Evolutionary conservation across 2,888 invertebrate species (phyloP).

Genomic region (Megalurothrips usitatus): DNA sequence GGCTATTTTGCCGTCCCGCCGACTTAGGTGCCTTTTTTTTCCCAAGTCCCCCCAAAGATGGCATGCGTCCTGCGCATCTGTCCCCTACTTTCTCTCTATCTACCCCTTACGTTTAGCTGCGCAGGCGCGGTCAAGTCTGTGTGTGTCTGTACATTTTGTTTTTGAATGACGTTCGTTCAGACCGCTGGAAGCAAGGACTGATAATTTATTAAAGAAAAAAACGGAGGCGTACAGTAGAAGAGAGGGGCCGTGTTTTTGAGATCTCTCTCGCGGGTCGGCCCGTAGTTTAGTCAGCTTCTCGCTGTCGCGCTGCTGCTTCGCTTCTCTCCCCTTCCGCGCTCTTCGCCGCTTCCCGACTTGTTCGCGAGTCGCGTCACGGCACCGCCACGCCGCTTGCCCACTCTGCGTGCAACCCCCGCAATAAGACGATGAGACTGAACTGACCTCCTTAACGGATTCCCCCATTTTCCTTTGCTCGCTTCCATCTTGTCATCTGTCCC

Average conservation of each 20-base stretch:
- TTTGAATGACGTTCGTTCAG: neutral
- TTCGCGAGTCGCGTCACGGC: neutral
- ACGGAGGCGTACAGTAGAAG: neutral
- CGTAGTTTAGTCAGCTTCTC: neutral
- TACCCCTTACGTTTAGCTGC: neutral
- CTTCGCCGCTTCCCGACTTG: neutral
- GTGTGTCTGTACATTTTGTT: slow-evolving; percentile 15
- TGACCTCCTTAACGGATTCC: neutral
- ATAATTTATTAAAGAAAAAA: neutral
- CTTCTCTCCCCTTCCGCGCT: neutral
- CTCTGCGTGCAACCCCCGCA: neutral
- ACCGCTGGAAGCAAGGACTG: slow-evolving; percentile 24
- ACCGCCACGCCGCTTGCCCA: too few relatives aligned
- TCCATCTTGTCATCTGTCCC: neutral
- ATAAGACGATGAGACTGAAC: slow-evolving; percentile 22
- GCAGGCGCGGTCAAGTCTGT: slow-evolving; percentile 6
- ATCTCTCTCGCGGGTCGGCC: neutral
- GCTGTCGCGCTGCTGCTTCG: neutral
- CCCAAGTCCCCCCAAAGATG: neutral
- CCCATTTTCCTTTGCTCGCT: neutral
- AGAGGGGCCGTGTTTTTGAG: slow-evolving; percentile 13
- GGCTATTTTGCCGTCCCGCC: neutral
- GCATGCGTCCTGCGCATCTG: neutral
- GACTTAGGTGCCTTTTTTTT: neutral
- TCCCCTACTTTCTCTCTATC: neutral